A percentile compares a stretch with the other conserved stretches of the same genome.
phyloP scores from a whole-genome alignment of 2,888 invertebrate genomes.

The Diaperis boleti region DNA sequence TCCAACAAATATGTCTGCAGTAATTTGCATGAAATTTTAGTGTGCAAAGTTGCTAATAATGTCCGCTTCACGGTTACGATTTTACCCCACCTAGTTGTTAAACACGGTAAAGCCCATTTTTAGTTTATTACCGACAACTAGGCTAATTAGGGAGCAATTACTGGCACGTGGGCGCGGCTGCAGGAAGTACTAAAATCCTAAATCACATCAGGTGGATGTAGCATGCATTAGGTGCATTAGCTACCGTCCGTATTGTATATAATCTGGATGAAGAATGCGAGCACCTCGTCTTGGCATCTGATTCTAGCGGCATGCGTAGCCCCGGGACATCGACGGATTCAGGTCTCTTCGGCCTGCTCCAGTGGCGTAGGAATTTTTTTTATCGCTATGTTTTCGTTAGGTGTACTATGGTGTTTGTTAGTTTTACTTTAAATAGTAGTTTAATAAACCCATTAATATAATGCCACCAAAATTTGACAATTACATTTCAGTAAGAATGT shows the following conservation, averaged over 20 bases:
- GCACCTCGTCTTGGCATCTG: constrained; percentile 28
- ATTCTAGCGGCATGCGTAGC: constrained; percentile 32
- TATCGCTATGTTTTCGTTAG: too few relatives aligned
- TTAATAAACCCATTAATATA: too few relatives aligned
- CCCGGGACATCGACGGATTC: constrained; percentile 13
- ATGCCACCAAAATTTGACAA: too few relatives aligned
- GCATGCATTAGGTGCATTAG: constrained; percentile 33
- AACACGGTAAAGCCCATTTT: constrained; percentile 16
- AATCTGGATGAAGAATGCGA: constrained; percentile 34
- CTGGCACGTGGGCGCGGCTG: constrained; percentile 35
- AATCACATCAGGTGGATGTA: constrained; percentile 34
- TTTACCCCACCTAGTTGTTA: constrained; percentile 13
- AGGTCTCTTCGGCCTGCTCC: constrained; percentile 10
- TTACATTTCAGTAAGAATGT: too few relatives aligned
- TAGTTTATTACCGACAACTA: constrained; percentile 28
- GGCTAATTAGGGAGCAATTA: constrained; percentile 37
- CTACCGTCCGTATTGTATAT: constrained; percentile 23
- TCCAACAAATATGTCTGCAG: not conserved
- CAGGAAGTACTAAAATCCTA: constrained; percentile 36
- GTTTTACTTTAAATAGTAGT: too few relatives aligned
- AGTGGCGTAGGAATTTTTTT: too few relatives aligned
- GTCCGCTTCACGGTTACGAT: constrained; percentile 4
- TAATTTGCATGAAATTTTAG: not conserved
- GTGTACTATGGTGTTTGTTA: too few relatives aligned
- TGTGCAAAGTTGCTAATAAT: constrained; percentile 8